Percentiles rank a stretch among this genome's conserved stretches.
Evolutionary conservation across 92 coral and sea anemone species (phyloP).

Genomic region (Palythoa grandiflora): DNA sequence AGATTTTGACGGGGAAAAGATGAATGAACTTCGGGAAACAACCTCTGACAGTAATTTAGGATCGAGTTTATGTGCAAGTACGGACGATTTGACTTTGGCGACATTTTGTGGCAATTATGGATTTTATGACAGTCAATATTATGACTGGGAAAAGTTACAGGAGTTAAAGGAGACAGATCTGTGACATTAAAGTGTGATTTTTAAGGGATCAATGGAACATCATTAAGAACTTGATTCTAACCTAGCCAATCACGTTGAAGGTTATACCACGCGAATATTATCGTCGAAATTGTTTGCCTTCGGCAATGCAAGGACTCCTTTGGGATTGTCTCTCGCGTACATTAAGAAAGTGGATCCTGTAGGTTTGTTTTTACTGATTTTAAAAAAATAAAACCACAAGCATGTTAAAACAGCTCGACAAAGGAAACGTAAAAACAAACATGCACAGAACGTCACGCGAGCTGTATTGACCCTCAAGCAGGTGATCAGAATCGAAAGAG

Average conservation of each 20-base stretch:
- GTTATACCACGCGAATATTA: not conserved
- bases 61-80: slow-evolving; percentile 43
- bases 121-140: slow-evolving; percentile 8
- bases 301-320: slow-evolving; percentile 11
- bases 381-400: slow-evolving; percentile 2
- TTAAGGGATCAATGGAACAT: not conserved
- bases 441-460: slow-evolving; percentile 29
- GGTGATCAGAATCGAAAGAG: not conserved
- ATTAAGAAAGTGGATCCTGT: not conserved
- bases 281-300: not conserved
- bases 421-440: not conserved
- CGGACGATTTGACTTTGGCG: slow-evolving; percentile 23
- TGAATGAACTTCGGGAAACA: slow-evolving; percentile 37
- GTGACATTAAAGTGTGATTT: slow-evolving; percentile 23
- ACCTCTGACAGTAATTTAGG: slow-evolving; percentile 44
- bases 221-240: not conserved
- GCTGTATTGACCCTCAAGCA: slow-evolving; percentile 11
- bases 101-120: slow-evolving; percentile 3
- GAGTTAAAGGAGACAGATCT: slow-evolving; percentile 38
- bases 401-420: not conserved
- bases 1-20: slow-evolving; percentile 30
- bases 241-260: slow-evolving; percentile 7
- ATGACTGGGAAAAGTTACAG: slow-evolving; percentile 29
- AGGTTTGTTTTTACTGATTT: not conserved
- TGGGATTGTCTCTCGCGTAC: not conserved